phyloP scores from a whole-genome alignment of 1,140 invertebrate species.

The Calycopis cecrops region DNA sequence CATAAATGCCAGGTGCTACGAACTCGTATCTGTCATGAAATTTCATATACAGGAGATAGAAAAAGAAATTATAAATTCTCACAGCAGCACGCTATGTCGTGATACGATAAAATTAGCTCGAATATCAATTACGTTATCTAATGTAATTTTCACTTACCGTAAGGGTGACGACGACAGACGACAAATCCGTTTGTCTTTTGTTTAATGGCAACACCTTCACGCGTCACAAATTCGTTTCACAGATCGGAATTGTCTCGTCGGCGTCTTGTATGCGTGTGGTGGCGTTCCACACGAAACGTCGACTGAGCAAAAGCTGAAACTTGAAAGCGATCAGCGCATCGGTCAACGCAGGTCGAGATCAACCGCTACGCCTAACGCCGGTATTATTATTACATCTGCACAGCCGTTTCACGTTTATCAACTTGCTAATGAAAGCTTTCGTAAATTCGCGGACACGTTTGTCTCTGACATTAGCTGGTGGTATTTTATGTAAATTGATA shows the following conservation, averaged over 20 bases:
- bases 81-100: slow-evolving; percentile 31
- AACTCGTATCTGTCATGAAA: too few species aligned
- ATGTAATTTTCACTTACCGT: slow-evolving; percentile 21
- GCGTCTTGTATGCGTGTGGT: slow-evolving; percentile 32
- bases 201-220: slow-evolving; percentile 17
- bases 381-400: too few species aligned
- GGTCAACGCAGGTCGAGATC: slow-evolving; percentile 42
- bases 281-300: slow-evolving; percentile 46
- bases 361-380: not conserved
- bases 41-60: slow-evolving; percentile 3
- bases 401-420: too few species aligned
- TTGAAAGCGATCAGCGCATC: slow-evolving; percentile 25
- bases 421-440: too few species aligned
- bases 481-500: too few species aligned
- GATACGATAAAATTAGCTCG: slow-evolving; percentile 22
- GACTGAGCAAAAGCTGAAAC: slow-evolving; percentile 35
- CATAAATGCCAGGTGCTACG: too few species aligned
- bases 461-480: too few species aligned
- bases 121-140: not conserved
- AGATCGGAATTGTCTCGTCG: slow-evolving; percentile 33
- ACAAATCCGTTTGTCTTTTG: slow-evolving; percentile 35
- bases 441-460: too few species aligned
- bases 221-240: slow-evolving; percentile 39
- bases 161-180: slow-evolving; percentile 33
- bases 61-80: slow-evolving; percentile 16